These are phyloP conservation scores for Malacoraja senta DNA, from an alignment of 2,797 vertebrate genomes.

Conservation along the genomic window DNA sequence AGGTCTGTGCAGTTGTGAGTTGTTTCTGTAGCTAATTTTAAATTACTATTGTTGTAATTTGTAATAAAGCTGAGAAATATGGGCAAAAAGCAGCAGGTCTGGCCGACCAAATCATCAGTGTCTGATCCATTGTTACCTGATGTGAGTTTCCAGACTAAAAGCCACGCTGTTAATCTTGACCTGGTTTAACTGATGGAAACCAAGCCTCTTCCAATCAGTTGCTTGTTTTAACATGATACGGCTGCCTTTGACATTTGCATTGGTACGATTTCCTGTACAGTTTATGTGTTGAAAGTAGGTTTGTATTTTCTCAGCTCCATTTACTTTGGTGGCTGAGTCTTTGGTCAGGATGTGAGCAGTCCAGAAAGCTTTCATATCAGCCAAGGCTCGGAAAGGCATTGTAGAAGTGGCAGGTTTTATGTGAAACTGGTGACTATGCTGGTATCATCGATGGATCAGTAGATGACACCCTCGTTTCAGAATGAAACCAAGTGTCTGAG, in stretches of 20 bases:
- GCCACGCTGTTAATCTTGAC: background rate
- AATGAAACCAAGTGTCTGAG: background rate
- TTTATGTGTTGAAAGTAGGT: too few relatives aligned
- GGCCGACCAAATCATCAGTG: background rate
- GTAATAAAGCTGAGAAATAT: background rate
- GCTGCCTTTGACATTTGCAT: background rate
- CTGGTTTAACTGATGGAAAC: background rate
- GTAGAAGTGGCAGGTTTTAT: too few relatives aligned
- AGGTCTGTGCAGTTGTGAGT: background rate
- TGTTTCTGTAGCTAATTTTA: background rate
- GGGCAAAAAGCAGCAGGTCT: background rate
- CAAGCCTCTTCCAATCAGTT: background rate
- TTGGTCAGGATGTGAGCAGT: too few relatives aligned
- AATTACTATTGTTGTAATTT: background rate
- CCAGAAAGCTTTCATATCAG: too few relatives aligned
- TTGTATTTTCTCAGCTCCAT: too few relatives aligned
- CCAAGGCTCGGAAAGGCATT: too few relatives aligned
- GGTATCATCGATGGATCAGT: background rate
- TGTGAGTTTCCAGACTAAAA: background rate
- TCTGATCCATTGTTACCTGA: background rate
- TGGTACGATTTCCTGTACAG: background rate
- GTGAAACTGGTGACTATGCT: too few relatives aligned
- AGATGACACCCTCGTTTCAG: too few relatives aligned
- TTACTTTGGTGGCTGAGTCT: too few relatives aligned
- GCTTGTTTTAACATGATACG: background rate